Conservation (phyloP, 2,888 invertebrate genomes). For the Mallateleia sp. region DNA sequence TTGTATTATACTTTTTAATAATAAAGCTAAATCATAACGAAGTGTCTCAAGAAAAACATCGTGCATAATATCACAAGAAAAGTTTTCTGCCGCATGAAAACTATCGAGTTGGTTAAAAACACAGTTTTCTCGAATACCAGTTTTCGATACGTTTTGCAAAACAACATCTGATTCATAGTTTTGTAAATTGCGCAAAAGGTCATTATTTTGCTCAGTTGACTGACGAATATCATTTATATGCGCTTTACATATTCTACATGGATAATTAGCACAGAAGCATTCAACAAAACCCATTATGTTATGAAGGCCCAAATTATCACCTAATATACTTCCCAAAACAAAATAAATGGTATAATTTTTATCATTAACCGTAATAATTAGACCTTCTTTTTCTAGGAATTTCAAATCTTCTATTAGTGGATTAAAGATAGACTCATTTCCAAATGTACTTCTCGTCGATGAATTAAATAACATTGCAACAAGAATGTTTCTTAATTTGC, state of each 20-base stretch:
- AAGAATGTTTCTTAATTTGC: too few relatives aligned
- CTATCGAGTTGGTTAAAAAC: neutral
- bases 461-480: slow-evolving; percentile 56
- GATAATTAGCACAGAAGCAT: slow-evolving; percentile 65
- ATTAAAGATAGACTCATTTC: slow-evolving; percentile 45
- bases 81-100: neutral
- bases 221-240: neutral
- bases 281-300: slow-evolving; percentile 60
- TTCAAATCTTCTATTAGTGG: slow-evolving; percentile 58
- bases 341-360: slow-evolving; percentile 14
- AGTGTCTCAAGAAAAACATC: slow-evolving; percentile 6
- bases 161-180: neutral
- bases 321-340: neutral
- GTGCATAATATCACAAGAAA: slow-evolving; percentile 23
- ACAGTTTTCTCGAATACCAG: neutral
- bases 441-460: slow-evolving; percentile 9
- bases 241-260: slow-evolving; percentile 55
- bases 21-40: slow-evolving; percentile 17
- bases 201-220: neutral
- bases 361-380: slow-evolving; percentile 13
- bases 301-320: slow-evolving; percentile 62
- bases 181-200: neutral
- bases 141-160: neutral
- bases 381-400: slow-evolving; percentile 43
- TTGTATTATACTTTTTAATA: neutral